These are phyloP conservation scores for Neoarius graeffei DNA, from an alignment of 2,113 vertebrate species.

Conservation along the genomic window DNA sequence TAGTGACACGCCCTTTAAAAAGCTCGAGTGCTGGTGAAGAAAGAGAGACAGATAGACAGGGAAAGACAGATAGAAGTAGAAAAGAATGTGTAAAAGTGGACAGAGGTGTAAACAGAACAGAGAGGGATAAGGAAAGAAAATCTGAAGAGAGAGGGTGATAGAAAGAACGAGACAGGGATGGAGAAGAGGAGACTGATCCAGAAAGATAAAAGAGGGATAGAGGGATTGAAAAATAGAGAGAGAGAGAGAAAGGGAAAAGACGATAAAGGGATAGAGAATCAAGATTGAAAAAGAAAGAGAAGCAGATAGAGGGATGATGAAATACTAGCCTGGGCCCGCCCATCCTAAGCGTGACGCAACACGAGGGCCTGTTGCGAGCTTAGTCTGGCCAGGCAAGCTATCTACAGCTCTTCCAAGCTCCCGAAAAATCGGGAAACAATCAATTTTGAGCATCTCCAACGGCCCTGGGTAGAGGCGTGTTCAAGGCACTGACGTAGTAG, in stretches of 20 bases:
- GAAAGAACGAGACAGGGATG: not conserved
- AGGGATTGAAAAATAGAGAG: not conserved
- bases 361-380: too few species aligned
- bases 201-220: not conserved
- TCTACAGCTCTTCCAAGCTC: too few species aligned
- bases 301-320: not conserved
- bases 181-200: not conserved
- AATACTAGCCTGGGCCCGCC: too few species aligned
- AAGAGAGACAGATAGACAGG: not conserved
- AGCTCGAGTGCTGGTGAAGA: not conserved
- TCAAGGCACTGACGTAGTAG: too few species aligned
- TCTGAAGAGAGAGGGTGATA: not conserved
- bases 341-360: too few species aligned
- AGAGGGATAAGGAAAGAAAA: not conserved
- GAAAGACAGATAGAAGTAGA: not conserved
- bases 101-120: not conserved
- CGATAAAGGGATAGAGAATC: too few species aligned
- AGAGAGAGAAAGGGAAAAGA: not conserved
- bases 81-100: too few species aligned
- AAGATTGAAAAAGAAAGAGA: not conserved
- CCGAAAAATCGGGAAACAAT: too few species aligned
- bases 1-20: not conserved
- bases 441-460: too few species aligned
- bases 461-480: too few species aligned
- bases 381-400: too few species aligned